Percentiles rank a stretch among this genome's conserved stretches.
Evolutionary conservation across 2,888 invertebrate species (phyloP).

Genomic region (Alloplasta piceator): DNA sequence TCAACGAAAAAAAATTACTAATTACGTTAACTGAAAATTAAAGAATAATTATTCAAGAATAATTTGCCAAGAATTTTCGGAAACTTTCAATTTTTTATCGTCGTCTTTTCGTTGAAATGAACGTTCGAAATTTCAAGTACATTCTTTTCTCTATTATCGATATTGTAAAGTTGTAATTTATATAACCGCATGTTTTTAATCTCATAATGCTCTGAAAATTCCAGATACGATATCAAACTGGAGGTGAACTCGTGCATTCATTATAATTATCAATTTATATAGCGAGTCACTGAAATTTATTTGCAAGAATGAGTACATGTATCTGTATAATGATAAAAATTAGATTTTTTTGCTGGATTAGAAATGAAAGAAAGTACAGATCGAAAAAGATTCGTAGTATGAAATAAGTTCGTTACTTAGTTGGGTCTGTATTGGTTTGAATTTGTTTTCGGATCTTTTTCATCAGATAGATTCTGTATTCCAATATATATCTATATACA

Average conservation of each 20-base stretch:
- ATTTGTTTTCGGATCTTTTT: slow-evolving; percentile 58
- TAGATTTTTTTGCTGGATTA: slow-evolving; percentile 4
- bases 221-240: slow-evolving; percentile 47
- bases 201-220: slow-evolving; percentile 46
- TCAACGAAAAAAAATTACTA: no score
- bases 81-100: no score
- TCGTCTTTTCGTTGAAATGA: no score
- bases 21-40: no score
- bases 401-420: slow-evolving; percentile 51
- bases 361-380: slow-evolving; percentile 1
- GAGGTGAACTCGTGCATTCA: slow-evolving; percentile 46
- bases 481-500: slow-evolving; percentile 8
- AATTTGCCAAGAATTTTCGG: no score
- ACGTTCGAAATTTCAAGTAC: no score
- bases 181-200: neutral
- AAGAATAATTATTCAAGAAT: no score
- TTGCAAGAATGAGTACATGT: slow-evolving; percentile 11
- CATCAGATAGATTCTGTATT: slow-evolving; percentile 46
- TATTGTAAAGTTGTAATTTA: neutral
- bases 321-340: neutral
- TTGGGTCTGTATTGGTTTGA: slow-evolving; percentile 51
- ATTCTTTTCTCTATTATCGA: no score
- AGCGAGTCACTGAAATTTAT: slow-evolving; percentile 20
- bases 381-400: slow-evolving; percentile 19
- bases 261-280: slow-evolving; percentile 38